Conservation (phyloP, 2,113 vertebrate genomes). For the Mohoua ochrocephala region DNA sequence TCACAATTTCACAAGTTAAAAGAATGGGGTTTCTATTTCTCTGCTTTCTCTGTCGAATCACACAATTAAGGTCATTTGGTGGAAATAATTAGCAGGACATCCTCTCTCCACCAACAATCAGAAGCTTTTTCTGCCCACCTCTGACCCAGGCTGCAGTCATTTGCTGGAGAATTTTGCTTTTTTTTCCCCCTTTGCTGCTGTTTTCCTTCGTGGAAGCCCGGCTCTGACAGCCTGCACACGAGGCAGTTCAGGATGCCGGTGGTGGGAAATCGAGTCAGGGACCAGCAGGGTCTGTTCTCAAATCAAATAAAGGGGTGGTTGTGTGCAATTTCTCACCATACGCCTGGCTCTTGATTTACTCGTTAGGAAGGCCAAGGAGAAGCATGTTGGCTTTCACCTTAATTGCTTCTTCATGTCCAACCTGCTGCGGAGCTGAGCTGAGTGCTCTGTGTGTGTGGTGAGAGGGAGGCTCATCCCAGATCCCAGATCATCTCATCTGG, state of each 20-base stretch:
- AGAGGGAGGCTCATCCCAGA: neutral
- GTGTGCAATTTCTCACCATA: neutral
- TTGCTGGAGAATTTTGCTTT: neutral
- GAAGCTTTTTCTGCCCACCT: neutral
- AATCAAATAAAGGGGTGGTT: neutral
- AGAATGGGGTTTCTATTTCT: neutral
- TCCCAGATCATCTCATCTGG: neutral
- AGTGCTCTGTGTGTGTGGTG: neutral
- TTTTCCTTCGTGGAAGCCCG: fast-evolving
- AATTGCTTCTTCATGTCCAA: neutral
- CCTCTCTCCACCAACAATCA: neutral
- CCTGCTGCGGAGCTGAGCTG: neutral
- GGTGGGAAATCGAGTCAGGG: neutral
- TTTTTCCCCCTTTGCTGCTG: neutral
- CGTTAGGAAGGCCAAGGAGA: neutral
- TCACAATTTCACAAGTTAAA: neutral
- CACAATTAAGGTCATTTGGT: neutral
- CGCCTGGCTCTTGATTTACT: neutral
- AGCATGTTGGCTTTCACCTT: neutral
- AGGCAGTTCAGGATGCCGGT: neutral
- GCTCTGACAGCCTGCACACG: neutral
- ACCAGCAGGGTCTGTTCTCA: neutral
- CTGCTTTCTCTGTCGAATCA: neutral
- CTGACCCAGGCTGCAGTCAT: neutral
- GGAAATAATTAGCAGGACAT: neutral